Evolutionary conservation across 2,797 vertebrate species (phyloP), one percentile per base, ranked within the genome.

Genomic region (Eupleurogrammus muticus): DNA sequence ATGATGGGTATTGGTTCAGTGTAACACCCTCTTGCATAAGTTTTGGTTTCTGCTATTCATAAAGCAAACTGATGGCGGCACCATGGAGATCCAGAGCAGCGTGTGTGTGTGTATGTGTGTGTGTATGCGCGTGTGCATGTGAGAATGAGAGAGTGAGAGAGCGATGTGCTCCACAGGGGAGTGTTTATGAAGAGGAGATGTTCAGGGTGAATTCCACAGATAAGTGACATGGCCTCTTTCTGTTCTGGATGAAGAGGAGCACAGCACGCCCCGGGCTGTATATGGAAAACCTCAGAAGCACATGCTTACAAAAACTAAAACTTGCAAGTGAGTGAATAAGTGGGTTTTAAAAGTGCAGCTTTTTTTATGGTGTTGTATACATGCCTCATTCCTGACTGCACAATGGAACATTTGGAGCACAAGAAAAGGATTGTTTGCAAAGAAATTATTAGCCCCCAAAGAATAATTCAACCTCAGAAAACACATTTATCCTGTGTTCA

Each of bases 161-260:
- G 75, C 38, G 77, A 74, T 67, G 70, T 74, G 73, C 78, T 86
- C 87, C 74, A 87, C 90, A 89, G 83, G 80, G 70, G 59, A 87
- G 88, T 93, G 92, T 91, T 93, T 90, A 91, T 91, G 87, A 89
- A 91, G 79, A 73, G 64, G 74, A 89, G 85, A 86, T 82, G 82
- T 82, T 85, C 77, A 65, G 87, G 79, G 77, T 87, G 77, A 87
- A 91, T 93, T 93, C 85, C 90, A 88, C 89, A 92, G 86, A 90
- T 90, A 91, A 86, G 85, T 90, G 90, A 83, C 85, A 90, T 74
- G 77, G 80, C 77, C 82, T 73, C 85, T 82, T 47, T 75, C 75
- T 85, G 82, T 70, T 76, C 62, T 71, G 77, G 70, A 74, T 74
- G 77, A 69, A 53, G 62, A 44, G 55, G 64, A 83, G 79, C 55